Percentiles rank a stretch among this genome's conserved stretches.
Evolutionary conservation across 2,113 vertebrate species (phyloP).

Genomic region (Hypanus sabinus): DNA sequence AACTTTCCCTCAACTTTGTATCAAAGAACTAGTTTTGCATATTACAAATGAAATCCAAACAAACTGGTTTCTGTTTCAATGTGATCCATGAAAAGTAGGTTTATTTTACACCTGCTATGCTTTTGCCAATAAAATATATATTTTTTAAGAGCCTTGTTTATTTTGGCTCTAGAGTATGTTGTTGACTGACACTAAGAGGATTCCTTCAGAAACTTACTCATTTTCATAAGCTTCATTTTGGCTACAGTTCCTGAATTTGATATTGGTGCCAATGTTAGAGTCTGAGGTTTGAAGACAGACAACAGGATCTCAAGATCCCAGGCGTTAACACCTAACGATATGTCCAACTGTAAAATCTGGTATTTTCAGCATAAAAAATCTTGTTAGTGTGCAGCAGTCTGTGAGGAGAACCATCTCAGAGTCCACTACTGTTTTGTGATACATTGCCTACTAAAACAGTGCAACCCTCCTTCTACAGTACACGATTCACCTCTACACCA

Average conservation of each 20-base stretch:
- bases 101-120: slow-evolving; percentile 27
- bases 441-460: neutral
- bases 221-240: slow-evolving; percentile 22
- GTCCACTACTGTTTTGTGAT: neutral
- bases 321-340: slow-evolving; percentile 7
- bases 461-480: neutral
- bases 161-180: neutral
- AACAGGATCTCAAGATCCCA: slow-evolving; percentile 24
- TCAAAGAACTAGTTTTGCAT: neutral
- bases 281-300: slow-evolving; percentile 33
- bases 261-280: neutral
- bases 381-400: neutral
- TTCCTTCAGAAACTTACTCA: slow-evolving; percentile 12
- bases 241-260: slow-evolving; percentile 22
- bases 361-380: neutral
- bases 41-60: neutral
- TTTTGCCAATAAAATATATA: neutral
- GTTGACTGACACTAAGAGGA: slow-evolving; percentile 25
- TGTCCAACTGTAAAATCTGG: slow-evolving; percentile 4
- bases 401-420: neutral
- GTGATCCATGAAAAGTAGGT: neutral
- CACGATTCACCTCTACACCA: neutral
- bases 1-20: neutral
- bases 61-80: neutral
- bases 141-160: neutral